Evolutionary conservation across 2,888 invertebrate species (phyloP).

Genomic region (Apeira syringaria): DNA sequence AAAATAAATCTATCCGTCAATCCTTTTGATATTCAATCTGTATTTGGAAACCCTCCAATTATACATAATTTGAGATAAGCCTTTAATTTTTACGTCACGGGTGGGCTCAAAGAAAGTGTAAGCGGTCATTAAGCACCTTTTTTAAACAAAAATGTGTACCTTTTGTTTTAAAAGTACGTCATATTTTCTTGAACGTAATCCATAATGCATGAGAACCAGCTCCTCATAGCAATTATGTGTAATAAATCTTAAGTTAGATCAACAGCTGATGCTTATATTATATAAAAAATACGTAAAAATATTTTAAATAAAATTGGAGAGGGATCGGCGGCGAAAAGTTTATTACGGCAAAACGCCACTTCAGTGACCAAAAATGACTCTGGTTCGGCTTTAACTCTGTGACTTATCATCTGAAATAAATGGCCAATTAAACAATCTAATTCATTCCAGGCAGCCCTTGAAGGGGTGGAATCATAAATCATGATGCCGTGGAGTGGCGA

Average conservation of each 20-base stretch:
- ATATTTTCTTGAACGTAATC: constrained; percentile 70
- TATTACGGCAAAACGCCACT: constrained; percentile 54
- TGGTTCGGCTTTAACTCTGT: constrained; percentile 42
- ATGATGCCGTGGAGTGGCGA: constrained; percentile 78
- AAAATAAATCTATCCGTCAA: constrained; percentile 73
- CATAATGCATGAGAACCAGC: constrained; percentile 75
- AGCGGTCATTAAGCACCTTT: constrained; percentile 72
- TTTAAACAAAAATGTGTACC: constrained; percentile 59
- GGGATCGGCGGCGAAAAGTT: too few relatives aligned
- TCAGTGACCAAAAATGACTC: constrained; percentile 62
- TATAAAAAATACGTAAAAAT: too few relatives aligned
- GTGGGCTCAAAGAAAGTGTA: constrained; percentile 75
- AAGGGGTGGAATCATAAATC: constrained; percentile 79
- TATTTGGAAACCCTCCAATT: constrained; percentile 77
- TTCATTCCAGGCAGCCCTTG: constrained; percentile 68
- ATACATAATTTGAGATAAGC: constrained; percentile 80
- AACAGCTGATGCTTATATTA: constrained; percentile 65
- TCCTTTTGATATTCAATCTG: constrained; percentile 74
- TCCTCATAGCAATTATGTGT: constrained; percentile 76
- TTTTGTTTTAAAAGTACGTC: constrained; percentile 72
- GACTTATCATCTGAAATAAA: constrained; percentile 76
- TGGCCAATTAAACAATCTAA: constrained; percentile 82
- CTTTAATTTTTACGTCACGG: constrained; percentile 78
- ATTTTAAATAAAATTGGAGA: too few relatives aligned
- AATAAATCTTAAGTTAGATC: constrained; percentile 77